These are phyloP conservation scores for Thymelicus lineola DNA, from an alignment of 2,888 invertebrate genomes.

Conservation along the genomic window DNA sequence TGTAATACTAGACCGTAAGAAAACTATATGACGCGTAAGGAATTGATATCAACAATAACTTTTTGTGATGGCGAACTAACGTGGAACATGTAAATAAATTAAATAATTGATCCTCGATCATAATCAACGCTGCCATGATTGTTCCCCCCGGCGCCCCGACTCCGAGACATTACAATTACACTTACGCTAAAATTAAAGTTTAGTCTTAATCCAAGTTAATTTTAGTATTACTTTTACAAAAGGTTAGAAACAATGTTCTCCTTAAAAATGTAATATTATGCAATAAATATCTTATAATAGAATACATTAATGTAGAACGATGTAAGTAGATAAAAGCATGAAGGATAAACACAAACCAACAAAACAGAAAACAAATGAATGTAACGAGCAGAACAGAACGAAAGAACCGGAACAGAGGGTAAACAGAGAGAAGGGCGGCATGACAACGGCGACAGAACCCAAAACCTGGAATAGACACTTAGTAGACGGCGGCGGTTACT, in stretches of 20 bases:
- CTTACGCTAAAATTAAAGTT: not conserved
- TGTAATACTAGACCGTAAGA: no score
- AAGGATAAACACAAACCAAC: conserved; percentile 1
- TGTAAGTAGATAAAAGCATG: not conserved
- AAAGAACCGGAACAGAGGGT: conserved; percentile 35
- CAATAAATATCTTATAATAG: not conserved
- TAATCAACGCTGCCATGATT: no score
- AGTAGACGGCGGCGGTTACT: conserved; percentile 49
- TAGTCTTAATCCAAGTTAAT: not conserved
- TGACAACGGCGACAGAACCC: conserved; percentile 35
- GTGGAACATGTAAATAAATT: no score
- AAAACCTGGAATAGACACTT: conserved; percentile 41
- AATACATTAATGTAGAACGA: not conserved
- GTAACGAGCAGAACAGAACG: conserved; percentile 28
- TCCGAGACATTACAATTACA: no score
- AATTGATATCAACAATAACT: no score
- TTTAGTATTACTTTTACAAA: not conserved
- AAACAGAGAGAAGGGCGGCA: conserved; percentile 35
- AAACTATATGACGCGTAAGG: no score
- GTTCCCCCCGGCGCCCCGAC: no score
- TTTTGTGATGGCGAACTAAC: no score
- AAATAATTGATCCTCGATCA: no score
- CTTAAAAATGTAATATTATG: not conserved
- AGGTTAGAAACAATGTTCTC: not conserved
- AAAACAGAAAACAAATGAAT: not conserved